Evolutionary conservation across 2,888 invertebrate species (phyloP), one percentile per base, ranked within the genome.

Genomic region (Allophyes oxyacanthae): DNA sequence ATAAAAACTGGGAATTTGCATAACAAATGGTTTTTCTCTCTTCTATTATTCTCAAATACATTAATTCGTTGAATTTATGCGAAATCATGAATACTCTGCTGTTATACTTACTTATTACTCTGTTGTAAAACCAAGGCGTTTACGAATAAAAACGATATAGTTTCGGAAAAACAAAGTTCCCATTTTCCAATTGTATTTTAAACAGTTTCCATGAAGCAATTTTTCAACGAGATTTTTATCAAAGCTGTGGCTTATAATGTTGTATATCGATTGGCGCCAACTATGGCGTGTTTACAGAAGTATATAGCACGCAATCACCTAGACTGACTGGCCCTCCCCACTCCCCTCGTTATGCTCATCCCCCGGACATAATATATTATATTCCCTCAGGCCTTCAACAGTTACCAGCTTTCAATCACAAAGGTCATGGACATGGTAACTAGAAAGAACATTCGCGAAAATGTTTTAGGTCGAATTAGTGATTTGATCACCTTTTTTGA

Each of bases 381-480:
- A 55, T 55, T 50, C 37, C 55, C 41, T 38, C 41, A 6, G 38
- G 14, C 49, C 45, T 34, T 56, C 45, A 14, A 40, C 20, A 33
- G 26, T 49, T 52, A 56, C 20, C 49, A 9, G 14, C 30, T 48
- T 60, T 71, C 53, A 43, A 60, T 60, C 25, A 53, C n/a, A 54
- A 52, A 64, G 50, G 58, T 63, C 60, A 68, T 0, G 62, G 43
- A 13, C 36, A 44, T 10, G 10, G 30, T 28, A 25, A 38, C 37
- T 34, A 33, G 13, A 33, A 40, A 37, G 28, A 10, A 15, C 2
- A 13, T 11, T 43, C 11, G 41, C 37, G 11, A 63, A 64, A 64
- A 54, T 42, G 20, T 42, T 62, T 68, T 42, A 50, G 33, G 42
- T 49, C 37, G 14, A 54, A 33, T 50, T 28, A 42, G 37, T 49